Base-by-base conservation (phyloP, 2,888 invertebrate genomes). In the Callinectes sapidus region DNA sequence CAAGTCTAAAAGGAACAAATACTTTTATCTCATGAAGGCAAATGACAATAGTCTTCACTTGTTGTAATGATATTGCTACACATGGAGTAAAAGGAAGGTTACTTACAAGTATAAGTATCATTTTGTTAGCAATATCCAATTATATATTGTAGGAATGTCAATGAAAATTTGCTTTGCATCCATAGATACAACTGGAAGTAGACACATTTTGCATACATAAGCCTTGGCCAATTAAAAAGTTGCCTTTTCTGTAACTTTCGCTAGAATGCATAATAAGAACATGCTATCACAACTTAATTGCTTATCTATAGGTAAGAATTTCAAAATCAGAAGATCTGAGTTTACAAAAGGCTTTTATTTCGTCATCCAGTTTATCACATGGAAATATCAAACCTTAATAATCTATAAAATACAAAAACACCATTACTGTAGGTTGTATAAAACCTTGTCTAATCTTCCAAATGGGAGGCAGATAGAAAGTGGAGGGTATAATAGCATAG, bases 1-100 rank as follows among this genome's bases (percentile, higher is more conserved):
- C 94, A 61, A 94, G 94, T 91, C 92, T 94, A 10, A 94, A 94
- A 85, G 94, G 94, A 81, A 94, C 94, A 23, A 94, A 94, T 39
- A 89, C 94, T 71, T 94, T 94, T 87, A 94, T 93, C 71, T 87
- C 93, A 42, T 94, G 92, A 92, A 81, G 54, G 39, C 39, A 42
- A 14, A 88, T 55, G 32, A 55, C 6, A 16, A 32, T 55, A 55
- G 55, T 14, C 54, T 55, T 88, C 13, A 16, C 18, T 32, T 55
- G 16, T 35, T 88, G 48, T 61, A 55, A n/a, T 87, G n/a, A 32
- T 55, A 55, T 32, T 18, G 55, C 32, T 18, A 55, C 61, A 32
- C 81, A 81, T 35, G 35, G 35, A 35, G 71, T 0, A 32, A 81
- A 1, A 2, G 35, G 18, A 32, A 81, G 16, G 35, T 81, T 81